Conservation (phyloP, 2,797 vertebrate species). For the Fratercula arctica region DNA sequence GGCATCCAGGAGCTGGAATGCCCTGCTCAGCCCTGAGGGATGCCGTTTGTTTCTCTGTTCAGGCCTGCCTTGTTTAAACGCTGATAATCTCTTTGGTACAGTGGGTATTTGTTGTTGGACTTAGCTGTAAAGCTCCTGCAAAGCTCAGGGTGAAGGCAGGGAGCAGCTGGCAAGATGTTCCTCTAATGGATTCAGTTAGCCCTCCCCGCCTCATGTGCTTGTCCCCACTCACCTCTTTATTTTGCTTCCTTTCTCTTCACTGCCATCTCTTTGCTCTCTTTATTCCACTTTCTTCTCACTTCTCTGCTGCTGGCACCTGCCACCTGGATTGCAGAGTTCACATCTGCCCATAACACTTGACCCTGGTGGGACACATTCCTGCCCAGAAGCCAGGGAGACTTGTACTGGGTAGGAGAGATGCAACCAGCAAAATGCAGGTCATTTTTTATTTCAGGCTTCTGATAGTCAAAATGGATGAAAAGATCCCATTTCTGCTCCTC, state of each 20-base stretch:
- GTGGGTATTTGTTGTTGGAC: conserved; percentile 54
- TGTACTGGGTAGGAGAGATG: not conserved
- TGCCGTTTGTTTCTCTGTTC: not conserved
- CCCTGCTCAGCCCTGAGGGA: not conserved
- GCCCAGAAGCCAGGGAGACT: not conserved
- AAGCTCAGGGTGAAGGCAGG: conserved; percentile 33
- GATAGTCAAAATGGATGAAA: not conserved
- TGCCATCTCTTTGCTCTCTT: not conserved
- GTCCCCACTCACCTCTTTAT: conserved; percentile 26
- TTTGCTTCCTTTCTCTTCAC: not conserved
- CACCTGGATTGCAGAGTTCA: fast-evolving
- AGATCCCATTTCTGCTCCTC: not conserved
- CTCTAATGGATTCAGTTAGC: not conserved
- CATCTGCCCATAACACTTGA: not conserved
- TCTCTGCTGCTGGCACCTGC: not conserved
- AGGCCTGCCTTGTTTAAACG: not conserved
- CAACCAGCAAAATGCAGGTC: not conserved
- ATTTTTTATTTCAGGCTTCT: not conserved
- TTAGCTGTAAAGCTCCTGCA: conserved; percentile 26
- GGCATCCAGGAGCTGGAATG: not conserved
- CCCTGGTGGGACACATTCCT: fast-evolving
- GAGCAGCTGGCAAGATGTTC: not conserved
- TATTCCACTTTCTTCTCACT: not conserved
- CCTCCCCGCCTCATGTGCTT: not conserved
- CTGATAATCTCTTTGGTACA: conserved; percentile 33